Base-by-base conservation (phyloP, 1,140 invertebrate species). In the Drosophila chauvacae region DNA sequence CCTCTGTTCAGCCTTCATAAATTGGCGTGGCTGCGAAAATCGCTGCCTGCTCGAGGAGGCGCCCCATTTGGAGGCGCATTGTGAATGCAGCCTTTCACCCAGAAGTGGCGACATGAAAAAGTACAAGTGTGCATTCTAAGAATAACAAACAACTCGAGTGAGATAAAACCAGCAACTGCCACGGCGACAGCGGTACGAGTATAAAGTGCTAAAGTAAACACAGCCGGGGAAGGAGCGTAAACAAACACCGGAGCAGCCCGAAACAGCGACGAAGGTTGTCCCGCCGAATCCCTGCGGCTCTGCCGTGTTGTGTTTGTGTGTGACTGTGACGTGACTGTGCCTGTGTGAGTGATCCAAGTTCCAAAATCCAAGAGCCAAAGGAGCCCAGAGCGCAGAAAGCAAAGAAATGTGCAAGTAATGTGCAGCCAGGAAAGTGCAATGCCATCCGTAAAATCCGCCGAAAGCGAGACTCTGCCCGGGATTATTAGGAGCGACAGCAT, bases 371-470 rank as follows among this genome's bases (percentile, higher is more conserved):
- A 35, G 23, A 28, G 47, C 23, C 23, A 50, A 30, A 47, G 20
- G 64, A 30, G 41, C 62, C 61, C 33, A 41, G 48, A 7, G 57
- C 35, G 56, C 26, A 57, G 20, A 39, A 71, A 71, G 45, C 16
- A 55, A 37, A 45, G 48, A 85, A 85, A 84, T 85, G 81, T 77
- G 81, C 66, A 75, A 73, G 70, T 73, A 73, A 73, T 72, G 68
- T 72, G 70, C 68, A 50, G 70, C 55, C 33, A 73, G 53, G 35
- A 81, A 74, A 85, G 81, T 85, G 81, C 73, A 84, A 60, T 77
- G 73, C 48, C 42, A 77, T 47, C 74, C 74, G 35, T 69, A 37
- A 84, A 84, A 84, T 83, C 65, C 71, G 50, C 70, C 42, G 51
- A 74, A 74, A 75, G 72, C 45, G 57, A 76, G 51, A 76, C 53